These are phyloP conservation scores for Octodon degus DNA, from an alignment of 2,113 vertebrate genomes.

Conservation along the genomic window DNA sequence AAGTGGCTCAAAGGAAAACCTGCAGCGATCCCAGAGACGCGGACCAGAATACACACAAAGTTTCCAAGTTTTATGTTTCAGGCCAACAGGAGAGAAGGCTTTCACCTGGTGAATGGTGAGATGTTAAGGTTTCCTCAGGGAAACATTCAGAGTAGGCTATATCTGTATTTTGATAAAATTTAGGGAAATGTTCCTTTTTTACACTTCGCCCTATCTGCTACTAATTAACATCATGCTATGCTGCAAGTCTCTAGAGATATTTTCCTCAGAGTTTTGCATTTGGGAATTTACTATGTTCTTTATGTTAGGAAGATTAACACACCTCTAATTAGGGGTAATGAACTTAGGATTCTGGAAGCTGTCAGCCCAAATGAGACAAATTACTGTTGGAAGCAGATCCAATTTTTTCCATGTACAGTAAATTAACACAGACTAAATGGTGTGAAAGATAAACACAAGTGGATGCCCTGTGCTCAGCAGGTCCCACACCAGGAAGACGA, in stretches of 20 bases:
- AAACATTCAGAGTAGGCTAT: not conserved
- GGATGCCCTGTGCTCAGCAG: not conserved
- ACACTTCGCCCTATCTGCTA: not conserved
- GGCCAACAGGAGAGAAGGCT: not conserved
- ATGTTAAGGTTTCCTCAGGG: not conserved
- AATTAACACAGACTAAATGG: not conserved
- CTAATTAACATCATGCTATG: not conserved
- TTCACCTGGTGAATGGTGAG: not conserved
- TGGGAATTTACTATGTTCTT: not conserved
- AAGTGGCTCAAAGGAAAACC: slow-evolving; percentile 11
- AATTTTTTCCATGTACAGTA: not conserved
- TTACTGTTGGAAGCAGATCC: not conserved
- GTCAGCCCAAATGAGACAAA: not conserved
- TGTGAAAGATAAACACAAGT: not conserved
- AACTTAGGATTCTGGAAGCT: slow-evolving; percentile 47
- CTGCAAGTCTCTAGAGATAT: slow-evolving; percentile 4
- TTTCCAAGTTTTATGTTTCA: not conserved
- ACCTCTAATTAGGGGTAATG: not conserved
- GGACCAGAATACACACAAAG: not conserved
- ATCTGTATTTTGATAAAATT: slow-evolving; percentile 21
- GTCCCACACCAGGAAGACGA: not conserved
- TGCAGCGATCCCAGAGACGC: not conserved
- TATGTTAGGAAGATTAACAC: not conserved
- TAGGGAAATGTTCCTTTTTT: slow-evolving; percentile 2
- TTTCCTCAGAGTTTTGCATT: not conserved